Evolutionary conservation across 2,797 vertebrate genomes (phyloP), one percentile per base, ranked within the genome.

Genomic region (Pipistrellus kuhlii): DNA sequence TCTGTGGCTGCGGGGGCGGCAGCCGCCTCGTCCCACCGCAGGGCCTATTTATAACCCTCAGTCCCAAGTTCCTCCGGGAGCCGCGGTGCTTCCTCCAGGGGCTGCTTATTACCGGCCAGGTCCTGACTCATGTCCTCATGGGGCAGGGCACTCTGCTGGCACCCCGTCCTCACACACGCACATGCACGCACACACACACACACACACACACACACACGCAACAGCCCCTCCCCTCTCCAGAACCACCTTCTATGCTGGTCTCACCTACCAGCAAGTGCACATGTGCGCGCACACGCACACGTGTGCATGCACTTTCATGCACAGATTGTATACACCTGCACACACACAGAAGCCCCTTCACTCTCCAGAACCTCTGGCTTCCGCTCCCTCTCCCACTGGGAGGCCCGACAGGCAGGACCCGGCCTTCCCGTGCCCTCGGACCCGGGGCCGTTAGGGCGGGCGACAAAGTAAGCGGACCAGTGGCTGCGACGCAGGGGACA

Each of bases 21-120:
- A 0, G 32, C 0, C 48, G 77, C 9, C 44, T 11, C 0, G 44
- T 44, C 44, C 44, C 44, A 44, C 44, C 44, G 44, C 44, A 11
- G 44, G 44, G 20, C 59, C 92, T 94, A 95, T 94, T 96, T 97
- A 91, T 94, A 92, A 35, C 51, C 9, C 44, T 44, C 44, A 38
- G 44, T 9, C 1, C 44, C 44, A 5, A 1, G 44, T 44, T 44
- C 44, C 44, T 44, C 8, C 8, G 44, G 44, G 44, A 44, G 44
- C 44, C 44, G 44, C 44, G 9, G 44, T 11, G 8, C 44, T 44
- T 44, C 44, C 35, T 21, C 95, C 66, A 75, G 55, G 35, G 55
- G 41, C 55, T 8, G 1, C 13, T 41, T 38, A 44, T 83, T 21
- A 38, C 55, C 57, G 30, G 21, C 27, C 35, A 53, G 53, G 20